phyloP scores from a whole-genome alignment of 2,888 invertebrate genomes.

The Mayetiola destructor region DNA sequence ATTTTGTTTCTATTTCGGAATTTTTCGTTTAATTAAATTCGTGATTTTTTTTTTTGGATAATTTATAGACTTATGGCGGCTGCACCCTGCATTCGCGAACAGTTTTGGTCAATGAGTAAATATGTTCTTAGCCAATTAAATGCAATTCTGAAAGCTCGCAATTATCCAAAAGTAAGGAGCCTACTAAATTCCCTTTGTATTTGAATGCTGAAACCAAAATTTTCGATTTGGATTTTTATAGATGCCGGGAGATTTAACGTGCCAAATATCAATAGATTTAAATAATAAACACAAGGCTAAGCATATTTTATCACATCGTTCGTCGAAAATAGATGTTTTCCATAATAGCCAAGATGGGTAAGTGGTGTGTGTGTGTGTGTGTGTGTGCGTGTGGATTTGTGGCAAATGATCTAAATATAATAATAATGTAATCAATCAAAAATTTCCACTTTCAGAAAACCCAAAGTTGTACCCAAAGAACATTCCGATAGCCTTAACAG shows the following conservation, averaged over 20 bases:
- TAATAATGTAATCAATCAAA: not conserved
- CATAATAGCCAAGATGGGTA: slow-evolving; percentile 11
- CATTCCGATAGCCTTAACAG: not conserved
- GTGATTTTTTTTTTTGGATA: too few relatives aligned
- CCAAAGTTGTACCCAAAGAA: not conserved
- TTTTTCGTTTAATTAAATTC: too few relatives aligned
- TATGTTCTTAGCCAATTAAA: slow-evolving; percentile 46
- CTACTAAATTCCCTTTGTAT: not conserved
- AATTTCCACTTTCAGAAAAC: not conserved
- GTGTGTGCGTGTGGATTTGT: too few relatives aligned
- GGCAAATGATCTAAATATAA: not conserved
- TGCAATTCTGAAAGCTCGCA: slow-evolving; percentile 22
- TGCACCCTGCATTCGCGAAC: slow-evolving; percentile 31
- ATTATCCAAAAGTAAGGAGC: slow-evolving; percentile 24
- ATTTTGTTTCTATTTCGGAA: too few relatives aligned
- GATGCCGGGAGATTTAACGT: slow-evolving; percentile 41
- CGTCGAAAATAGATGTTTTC: slow-evolving; percentile 15
- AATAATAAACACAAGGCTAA: slow-evolving; percentile 27
- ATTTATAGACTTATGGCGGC: slow-evolving; percentile 27
- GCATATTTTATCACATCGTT: slow-evolving; percentile 12
- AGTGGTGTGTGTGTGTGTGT: too few relatives aligned
- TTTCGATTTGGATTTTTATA: not conserved
- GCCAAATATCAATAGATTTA: slow-evolving; percentile 51
- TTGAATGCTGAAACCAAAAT: not conserved
- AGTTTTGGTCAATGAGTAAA: slow-evolving; percentile 41